phyloP scores from a whole-genome alignment of 2,888 invertebrate species.

The Hesperia comma region DNA sequence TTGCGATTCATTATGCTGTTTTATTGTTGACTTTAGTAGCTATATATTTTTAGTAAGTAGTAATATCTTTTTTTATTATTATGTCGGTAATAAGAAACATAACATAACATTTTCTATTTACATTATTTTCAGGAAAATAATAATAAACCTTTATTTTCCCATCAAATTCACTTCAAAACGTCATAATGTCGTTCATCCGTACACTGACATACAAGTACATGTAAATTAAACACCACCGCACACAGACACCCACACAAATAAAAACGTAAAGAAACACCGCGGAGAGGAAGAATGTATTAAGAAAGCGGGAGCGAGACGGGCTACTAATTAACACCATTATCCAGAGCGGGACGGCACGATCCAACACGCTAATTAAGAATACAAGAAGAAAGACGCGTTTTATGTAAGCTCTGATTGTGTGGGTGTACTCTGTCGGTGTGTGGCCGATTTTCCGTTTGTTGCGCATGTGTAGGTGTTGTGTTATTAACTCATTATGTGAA shows the following conservation, averaged over 20 bases:
- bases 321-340: conserved; percentile 76
- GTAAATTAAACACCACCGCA: conserved; percentile 83
- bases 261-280: conserved; percentile 83
- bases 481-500: conserved; percentile 84
- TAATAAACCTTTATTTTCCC: not conserved
- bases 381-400: conserved; percentile 86
- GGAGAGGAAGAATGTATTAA: conserved; percentile 85
- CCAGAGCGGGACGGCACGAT: conserved; percentile 68
- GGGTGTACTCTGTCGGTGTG: conserved; percentile 59
- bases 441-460: conserved; percentile 67
- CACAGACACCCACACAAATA: conserved; percentile 84
- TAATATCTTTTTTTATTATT: too few relatives aligned
- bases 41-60: too few relatives aligned
- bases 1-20: too few relatives aligned
- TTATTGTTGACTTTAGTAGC: too few relatives aligned
- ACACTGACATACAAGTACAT: conserved; percentile 82
- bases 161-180: not conserved
- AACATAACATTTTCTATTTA: too few relatives aligned
- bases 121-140: too few relatives aligned
- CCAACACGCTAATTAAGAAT: conserved; percentile 88
- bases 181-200: conserved; percentile 51
- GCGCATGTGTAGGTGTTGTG: conserved; percentile 68
- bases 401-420: conserved; percentile 72
- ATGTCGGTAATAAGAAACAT: too few relatives aligned
- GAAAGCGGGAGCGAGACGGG: conserved; percentile 82